Percentiles rank a stretch among this genome's conserved stretches.
These are phyloP conservation scores for Danionella cerebrum DNA, from an alignment of 2,113 vertebrate genomes.

Conservation along the genomic window DNA sequence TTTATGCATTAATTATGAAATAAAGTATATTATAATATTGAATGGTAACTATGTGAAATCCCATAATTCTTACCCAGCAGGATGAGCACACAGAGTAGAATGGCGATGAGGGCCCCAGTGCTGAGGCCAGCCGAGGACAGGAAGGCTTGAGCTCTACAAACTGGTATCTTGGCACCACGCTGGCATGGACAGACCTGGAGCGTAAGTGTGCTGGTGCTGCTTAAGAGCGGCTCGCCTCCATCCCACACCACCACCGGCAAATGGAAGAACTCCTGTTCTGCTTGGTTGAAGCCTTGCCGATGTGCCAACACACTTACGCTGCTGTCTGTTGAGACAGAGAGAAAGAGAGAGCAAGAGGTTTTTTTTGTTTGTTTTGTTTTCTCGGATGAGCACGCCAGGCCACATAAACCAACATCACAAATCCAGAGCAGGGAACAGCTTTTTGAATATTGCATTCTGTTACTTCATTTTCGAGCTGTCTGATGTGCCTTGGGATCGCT, in stretches of 20 bases:
- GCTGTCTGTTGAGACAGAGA: slow-evolving; percentile 83
- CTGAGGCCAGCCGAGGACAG: slow-evolving; percentile 90
- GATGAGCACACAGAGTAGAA: slow-evolving; percentile 91
- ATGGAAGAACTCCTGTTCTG: slow-evolving; percentile 79
- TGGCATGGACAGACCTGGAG: slow-evolving; percentile 85
- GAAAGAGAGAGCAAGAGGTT: slow-evolving; percentile 3
- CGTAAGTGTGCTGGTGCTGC: slow-evolving; percentile 87
- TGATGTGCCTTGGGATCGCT: background rate
- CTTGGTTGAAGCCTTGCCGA: slow-evolving; percentile 77
- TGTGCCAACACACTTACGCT: slow-evolving; percentile 83
- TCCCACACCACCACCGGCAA: slow-evolving; percentile 86
- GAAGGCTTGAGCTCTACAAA: slow-evolving; percentile 87
- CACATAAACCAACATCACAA: background rate
- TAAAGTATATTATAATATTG: too few relatives aligned
- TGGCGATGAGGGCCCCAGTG: slow-evolving; percentile 92
- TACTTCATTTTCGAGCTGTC: background rate
- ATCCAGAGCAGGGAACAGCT: background rate
- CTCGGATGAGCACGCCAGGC: background rate
- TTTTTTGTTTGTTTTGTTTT: background rate
- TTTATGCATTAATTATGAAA: too few relatives aligned
- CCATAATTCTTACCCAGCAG: slow-evolving; percentile 91
- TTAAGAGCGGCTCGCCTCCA: slow-evolving; percentile 82
- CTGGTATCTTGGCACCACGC: slow-evolving; percentile 67
- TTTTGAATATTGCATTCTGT: slow-evolving; percentile 3
- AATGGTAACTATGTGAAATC: too few relatives aligned